Evolutionary conservation across 2,888 invertebrate species (phyloP).

Genomic region (Ctena decussata): DNA sequence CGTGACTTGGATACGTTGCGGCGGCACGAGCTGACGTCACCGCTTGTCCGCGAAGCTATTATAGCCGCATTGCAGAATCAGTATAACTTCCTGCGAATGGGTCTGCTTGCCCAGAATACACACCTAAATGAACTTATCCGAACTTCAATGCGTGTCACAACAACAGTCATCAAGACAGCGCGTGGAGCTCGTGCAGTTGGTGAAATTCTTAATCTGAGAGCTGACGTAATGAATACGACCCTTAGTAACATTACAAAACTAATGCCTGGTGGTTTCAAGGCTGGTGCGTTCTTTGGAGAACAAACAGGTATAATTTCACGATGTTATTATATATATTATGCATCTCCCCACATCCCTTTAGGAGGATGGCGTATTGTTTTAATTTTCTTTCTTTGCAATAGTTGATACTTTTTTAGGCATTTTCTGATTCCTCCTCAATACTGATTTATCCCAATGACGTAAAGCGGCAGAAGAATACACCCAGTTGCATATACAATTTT

Average conservation of each 20-base stretch:
- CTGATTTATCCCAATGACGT: too few relatives aligned
- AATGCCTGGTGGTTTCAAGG: constrained; percentile 65
- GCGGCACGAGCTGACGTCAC: constrained; percentile 66
- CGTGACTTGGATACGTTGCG: constrained; percentile 72
- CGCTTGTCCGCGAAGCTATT: constrained; percentile 71
- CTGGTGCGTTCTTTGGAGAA: constrained; percentile 63
- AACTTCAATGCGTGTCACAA: constrained; percentile 68
- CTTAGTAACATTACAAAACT: constrained; percentile 59
- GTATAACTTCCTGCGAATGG: constrained; percentile 79
- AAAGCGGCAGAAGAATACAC: too few relatives aligned
- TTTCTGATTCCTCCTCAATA: too few relatives aligned
- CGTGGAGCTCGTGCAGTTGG: constrained; percentile 67
- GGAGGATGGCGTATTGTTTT: too few relatives aligned
- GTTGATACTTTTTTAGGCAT: too few relatives aligned
- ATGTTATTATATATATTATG: too few relatives aligned
- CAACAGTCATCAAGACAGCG: constrained; percentile 69
- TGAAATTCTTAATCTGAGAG: constrained; percentile 58
- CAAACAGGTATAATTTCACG: constrained; percentile 48
- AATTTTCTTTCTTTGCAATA: too few relatives aligned
- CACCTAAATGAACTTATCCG: constrained; percentile 75
- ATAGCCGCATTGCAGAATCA: constrained; percentile 80
- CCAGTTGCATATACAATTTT: too few relatives aligned
- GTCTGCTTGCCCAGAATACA: constrained; percentile 75
- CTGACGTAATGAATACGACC: constrained; percentile 61
- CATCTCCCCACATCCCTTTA: too few relatives aligned